Evolutionary conservation across 2,113 vertebrate genomes (phyloP).

Genomic region (Plecotus auritus): DNA sequence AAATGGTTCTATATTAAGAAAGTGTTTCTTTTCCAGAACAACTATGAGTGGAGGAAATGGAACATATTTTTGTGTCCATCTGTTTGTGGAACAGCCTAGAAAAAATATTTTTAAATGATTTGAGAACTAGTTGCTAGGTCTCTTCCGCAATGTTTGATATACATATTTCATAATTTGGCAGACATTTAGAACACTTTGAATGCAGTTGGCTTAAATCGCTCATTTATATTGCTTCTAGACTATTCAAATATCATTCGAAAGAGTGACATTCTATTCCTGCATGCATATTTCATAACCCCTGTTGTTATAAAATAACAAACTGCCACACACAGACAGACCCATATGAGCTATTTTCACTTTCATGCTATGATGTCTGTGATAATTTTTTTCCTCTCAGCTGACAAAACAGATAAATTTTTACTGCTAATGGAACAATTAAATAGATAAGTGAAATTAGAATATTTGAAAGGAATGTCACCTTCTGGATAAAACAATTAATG

Average conservation of each 20-base stretch:
- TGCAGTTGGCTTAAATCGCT: background rate
- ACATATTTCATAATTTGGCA: conserved; percentile 48
- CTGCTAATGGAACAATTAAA: conserved; percentile 32
- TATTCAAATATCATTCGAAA: conserved; percentile 42
- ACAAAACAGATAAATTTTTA: conserved; percentile 41
- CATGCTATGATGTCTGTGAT: background rate
- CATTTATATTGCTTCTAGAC: conserved; percentile 43
- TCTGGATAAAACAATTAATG: background rate
- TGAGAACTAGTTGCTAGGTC: background rate
- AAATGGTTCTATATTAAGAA: conserved; percentile 18
- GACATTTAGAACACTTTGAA: conserved; percentile 16
- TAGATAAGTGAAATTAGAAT: background rate
- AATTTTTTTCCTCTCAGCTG: conserved; percentile 19
- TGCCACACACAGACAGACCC: background rate
- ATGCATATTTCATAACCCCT: background rate
- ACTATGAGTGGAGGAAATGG: conserved; percentile 43
- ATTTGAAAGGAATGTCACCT: background rate
- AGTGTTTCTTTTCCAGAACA: conserved; percentile 23
- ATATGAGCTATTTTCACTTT: conserved; percentile 16
- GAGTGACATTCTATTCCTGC: conserved; percentile 17
- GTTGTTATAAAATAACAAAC: conserved; percentile 19
- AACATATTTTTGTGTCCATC: conserved; percentile 56
- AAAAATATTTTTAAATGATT: conserved; percentile 58
- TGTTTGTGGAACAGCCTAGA: conserved; percentile 45
- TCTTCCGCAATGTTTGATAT: conserved; percentile 33